Conservation (phyloP, 2,888 invertebrate genomes). For the Muschampia plurimacula region DNA sequence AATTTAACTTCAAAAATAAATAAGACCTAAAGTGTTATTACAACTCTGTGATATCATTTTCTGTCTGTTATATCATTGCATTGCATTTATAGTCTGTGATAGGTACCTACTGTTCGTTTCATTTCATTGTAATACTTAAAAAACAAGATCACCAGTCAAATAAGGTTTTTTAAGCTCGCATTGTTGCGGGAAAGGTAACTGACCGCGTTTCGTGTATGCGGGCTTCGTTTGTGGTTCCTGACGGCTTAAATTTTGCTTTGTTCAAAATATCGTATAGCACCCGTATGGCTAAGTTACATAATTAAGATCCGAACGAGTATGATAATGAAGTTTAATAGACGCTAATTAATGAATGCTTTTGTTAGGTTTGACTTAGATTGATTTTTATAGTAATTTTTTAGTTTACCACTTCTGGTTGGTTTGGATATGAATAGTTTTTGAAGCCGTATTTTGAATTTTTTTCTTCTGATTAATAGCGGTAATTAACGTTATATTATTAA, state of each 20-base stretch:
- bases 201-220: slow-evolving; percentile 15
- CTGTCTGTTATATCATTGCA: too few species aligned
- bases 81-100: too few species aligned
- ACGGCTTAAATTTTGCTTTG: slow-evolving; percentile 18
- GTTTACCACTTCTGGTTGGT: not conserved
- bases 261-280: slow-evolving; percentile 21
- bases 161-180: slow-evolving; percentile 1
- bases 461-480: too few species aligned
- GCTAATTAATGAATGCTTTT: not conserved
- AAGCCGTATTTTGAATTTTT: too few species aligned
- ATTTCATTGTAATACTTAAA: not conserved
- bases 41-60: too few species aligned
- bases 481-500: too few species aligned
- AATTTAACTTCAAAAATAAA: not conserved
- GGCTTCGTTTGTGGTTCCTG: slow-evolving; percentile 15
- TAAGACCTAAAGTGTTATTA: too few species aligned
- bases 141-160: not conserved
- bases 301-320: slow-evolving; percentile 14
- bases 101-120: not conserved
- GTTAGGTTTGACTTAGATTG: not conserved
- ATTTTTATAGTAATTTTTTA: not conserved
- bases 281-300: slow-evolving; percentile 33
- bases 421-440: too few species aligned
- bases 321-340: slow-evolving; percentile 14
- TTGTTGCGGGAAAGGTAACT: slow-evolving; percentile 16